Evolutionary conservation across 2,888 invertebrate species (phyloP), one percentile per base, ranked within the genome.

Genomic region (Caenorhabditis sp.): DNA sequence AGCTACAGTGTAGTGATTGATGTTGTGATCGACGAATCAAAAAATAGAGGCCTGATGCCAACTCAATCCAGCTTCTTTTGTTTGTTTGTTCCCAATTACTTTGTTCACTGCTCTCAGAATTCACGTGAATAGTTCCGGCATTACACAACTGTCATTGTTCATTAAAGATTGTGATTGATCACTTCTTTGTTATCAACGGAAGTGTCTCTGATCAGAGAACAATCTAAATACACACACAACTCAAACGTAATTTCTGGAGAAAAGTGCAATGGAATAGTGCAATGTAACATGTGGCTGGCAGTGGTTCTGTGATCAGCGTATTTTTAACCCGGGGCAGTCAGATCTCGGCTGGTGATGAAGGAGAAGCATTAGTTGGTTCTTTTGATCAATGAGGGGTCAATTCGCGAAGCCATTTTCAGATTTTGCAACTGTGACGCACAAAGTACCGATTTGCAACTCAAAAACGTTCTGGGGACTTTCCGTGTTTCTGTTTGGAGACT

Each of bases 1-100:
- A 35, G 56, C 66, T 66, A 66, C 66, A 26, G 39, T 52, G 41
- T n/a, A 68, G 58, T 50, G 22, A 37, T 50, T 66, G n/a, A n/a
- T 66, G 39, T 66, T 50, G 24, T 66, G 56, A 58, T 46, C 50
- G 32, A 17, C 30, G 46, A 20, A 39, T 52, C 68, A 52, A 52
- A 20, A 52, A 50, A 43, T 50, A 43, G 52, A 48, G 30, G 43
- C 52, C 48, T 3, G 17, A 3, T 13, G 37, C 9, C 53, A 24
- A 1, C n/a, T 22, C 20, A 22, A 22, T 17, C 13, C 22, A 26
- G 30, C 30, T 30, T 20, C 20, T n/a, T 58, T 48, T 52, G 32
- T 39, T 37, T 24, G n/a, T 20, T 35, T 53, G 11, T 11, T 22
- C 24, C 26, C 55, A 27, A 22, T 52, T 17, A 26, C 24, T 22